Conservation (phyloP, 2,797 vertebrate genomes). For the Parambassis ranga region DNA sequence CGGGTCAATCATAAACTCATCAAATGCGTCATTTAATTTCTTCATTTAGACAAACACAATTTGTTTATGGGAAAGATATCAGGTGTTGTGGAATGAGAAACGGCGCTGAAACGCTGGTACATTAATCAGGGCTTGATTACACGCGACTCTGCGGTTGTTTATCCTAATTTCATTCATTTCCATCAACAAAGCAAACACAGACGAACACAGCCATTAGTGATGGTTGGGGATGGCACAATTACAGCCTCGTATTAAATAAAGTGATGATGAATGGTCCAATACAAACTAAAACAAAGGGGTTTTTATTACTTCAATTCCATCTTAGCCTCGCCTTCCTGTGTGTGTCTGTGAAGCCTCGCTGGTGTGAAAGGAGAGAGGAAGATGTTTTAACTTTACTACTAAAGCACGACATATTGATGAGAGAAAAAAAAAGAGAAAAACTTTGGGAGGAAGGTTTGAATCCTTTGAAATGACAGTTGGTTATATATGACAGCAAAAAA, state of each 20-base stretch:
- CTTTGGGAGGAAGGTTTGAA: conserved; percentile 35
- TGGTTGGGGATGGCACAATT: conserved; percentile 88
- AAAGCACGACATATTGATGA: conserved; percentile 48
- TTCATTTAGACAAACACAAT: conserved; percentile 99
- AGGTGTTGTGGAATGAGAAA: conserved; percentile 99
- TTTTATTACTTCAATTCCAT: conserved; percentile 85
- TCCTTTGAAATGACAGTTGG: conserved; percentile 61
- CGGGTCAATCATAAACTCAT: conserved; percentile 99
- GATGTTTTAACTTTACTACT: conserved; percentile 61
- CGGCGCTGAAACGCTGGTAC: conserved; percentile 91
- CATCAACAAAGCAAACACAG: conserved; percentile 97
- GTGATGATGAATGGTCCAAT: conserved; percentile 91
- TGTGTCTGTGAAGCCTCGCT: conserved; percentile 55
- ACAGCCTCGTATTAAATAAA: conserved; percentile 90
- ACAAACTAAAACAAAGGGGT: conserved; percentile 87
- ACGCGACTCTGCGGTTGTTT: conserved; percentile 96
- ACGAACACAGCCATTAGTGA: conserved; percentile 86
- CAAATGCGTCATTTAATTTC: conserved; percentile 99
- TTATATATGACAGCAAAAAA: conserved; percentile 43
- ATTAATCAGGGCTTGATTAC: conserved; percentile 99
- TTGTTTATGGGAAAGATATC: conserved; percentile 99
- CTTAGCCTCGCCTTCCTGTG: conserved; percentile 56
- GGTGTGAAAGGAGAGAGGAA: conserved; percentile 55
- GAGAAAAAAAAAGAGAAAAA: conserved; percentile 24
- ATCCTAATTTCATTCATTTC: conserved; percentile 99